Evolutionary conservation across 2,113 vertebrate species (phyloP).

Genomic region (Gavialis gangeticus): DNA sequence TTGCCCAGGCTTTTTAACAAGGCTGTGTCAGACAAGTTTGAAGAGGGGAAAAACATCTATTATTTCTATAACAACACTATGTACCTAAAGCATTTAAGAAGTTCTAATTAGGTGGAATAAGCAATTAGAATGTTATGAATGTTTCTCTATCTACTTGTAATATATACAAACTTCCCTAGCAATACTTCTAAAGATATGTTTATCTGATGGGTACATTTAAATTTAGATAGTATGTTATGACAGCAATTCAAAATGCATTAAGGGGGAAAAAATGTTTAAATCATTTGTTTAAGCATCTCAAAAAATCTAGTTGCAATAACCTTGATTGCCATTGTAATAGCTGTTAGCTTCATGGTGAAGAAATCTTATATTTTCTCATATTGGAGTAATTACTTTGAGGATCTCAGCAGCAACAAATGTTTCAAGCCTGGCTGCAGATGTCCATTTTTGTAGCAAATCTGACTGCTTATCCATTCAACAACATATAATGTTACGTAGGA

Average conservation of each 20-base stretch:
- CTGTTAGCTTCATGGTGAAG: background rate
- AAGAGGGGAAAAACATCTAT: background rate
- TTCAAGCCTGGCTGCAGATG: background rate
- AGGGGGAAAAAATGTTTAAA: background rate
- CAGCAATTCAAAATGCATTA: background rate
- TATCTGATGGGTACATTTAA: background rate
- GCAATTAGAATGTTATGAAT: background rate
- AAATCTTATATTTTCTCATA: background rate
- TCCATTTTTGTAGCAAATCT: background rate
- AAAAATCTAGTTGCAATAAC: background rate
- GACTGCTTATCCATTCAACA: background rate
- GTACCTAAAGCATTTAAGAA: background rate
- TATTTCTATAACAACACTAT: background rate
- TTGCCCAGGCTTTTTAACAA: background rate
- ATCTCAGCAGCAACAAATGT: background rate
- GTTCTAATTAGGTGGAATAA: background rate
- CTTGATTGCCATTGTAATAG: background rate
- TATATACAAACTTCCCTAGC: background rate
- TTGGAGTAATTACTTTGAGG: background rate
- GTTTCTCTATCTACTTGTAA: background rate
- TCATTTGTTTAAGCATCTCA: background rate
- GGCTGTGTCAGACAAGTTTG: background rate
- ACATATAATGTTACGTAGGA: slow-evolving; percentile 25
- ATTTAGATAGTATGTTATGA: background rate
- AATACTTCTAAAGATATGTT: background rate